Percentiles rank a stretch among this genome's conserved stretches.
Evolutionary conservation across 2,888 invertebrate genomes (phyloP).

Genomic region (Philopedon plagiatum): DNA sequence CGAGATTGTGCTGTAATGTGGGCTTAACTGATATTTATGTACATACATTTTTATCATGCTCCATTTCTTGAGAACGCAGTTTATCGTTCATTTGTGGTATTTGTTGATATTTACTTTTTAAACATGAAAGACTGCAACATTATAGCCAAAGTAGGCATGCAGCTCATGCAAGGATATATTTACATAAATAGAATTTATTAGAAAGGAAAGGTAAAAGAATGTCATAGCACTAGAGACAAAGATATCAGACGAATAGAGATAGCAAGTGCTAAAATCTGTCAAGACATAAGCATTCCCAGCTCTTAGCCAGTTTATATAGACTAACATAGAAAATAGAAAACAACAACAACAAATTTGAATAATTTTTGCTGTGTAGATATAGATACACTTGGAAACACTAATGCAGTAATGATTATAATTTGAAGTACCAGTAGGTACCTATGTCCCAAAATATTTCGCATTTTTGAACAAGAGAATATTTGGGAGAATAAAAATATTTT

Average conservation of each 20-base stretch:
- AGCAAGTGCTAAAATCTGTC: not conserved
- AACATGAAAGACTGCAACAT: not conserved
- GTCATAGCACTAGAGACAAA: not conserved
- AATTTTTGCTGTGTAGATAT: too few relatives aligned
- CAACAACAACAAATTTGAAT: too few relatives aligned
- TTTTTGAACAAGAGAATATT: too few relatives aligned
- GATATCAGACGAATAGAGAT: not conserved
- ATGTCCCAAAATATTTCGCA: too few relatives aligned
- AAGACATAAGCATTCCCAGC: not conserved
- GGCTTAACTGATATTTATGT: too few relatives aligned
- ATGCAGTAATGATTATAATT: too few relatives aligned
- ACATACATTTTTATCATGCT: not conserved
- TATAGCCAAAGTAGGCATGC: not conserved
- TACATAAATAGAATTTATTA: conserved; percentile 12
- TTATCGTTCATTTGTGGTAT: not conserved
- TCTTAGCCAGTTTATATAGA: too few relatives aligned
- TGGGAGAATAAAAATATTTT: too few relatives aligned
- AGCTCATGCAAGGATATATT: not conserved
- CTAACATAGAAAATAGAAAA: too few relatives aligned
- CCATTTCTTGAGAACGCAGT: not conserved
- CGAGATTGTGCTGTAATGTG: too few relatives aligned
- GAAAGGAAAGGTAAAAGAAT: conserved; percentile 16
- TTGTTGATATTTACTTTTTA: not conserved
- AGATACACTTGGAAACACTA: too few relatives aligned
- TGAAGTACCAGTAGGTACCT: too few relatives aligned